Conservation (phyloP, 35 echinoderm and acorn worm genomes). For the Ptychodera flava region DNA sequence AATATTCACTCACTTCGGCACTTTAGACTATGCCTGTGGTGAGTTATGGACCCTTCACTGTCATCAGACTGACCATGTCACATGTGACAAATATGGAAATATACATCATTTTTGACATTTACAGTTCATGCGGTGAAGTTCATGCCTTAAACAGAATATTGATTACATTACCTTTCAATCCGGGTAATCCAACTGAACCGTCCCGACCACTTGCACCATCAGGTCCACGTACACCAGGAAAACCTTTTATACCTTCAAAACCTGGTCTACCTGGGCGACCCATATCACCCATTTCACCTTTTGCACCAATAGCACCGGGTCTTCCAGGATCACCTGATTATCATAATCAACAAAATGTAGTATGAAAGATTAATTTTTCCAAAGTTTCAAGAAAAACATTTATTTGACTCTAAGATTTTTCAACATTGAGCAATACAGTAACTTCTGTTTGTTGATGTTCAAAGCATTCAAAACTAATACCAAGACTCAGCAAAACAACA, state of each 20-base stretch:
- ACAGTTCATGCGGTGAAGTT: too few relatives aligned
- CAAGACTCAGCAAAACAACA: too few relatives aligned
- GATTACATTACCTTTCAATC: neutral
- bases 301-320: constrained; percentile 13
- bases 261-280: constrained; percentile 40
- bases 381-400: constrained; percentile 1
- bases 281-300: constrained; percentile 26
- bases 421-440: neutral
- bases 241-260: constrained; percentile 5
- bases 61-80: too few relatives aligned
- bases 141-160: too few relatives aligned
- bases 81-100: too few relatives aligned
- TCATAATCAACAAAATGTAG: neutral
- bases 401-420: neutral
- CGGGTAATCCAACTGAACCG: constrained; percentile 35
- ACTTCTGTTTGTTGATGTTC: neutral
- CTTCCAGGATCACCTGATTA: constrained; percentile 2
- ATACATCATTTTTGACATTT: too few relatives aligned
- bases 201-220: constrained; percentile 35
- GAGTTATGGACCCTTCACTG: too few relatives aligned
- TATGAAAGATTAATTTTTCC: neutral
- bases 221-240: constrained; percentile 27
- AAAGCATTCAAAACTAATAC: neutral
- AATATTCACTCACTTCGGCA: too few relatives aligned
- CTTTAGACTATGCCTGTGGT: too few relatives aligned